Percentiles rank a stretch among this genome's conserved stretches.
Conservation (phyloP, 2,888 invertebrate species). For the Cremastinae sp. region DNA sequence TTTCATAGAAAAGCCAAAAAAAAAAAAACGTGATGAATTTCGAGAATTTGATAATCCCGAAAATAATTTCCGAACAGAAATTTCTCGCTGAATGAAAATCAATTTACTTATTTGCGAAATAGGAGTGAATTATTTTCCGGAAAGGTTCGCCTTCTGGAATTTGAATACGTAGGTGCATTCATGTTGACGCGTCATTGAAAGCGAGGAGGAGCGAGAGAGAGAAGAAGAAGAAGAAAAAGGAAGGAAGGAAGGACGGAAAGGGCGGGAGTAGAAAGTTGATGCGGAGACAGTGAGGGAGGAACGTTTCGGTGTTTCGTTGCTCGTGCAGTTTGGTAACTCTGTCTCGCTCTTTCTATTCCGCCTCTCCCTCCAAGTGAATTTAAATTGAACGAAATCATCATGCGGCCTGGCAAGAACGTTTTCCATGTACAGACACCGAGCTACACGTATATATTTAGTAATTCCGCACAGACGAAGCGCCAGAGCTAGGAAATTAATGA, state of each 20-base stretch:
- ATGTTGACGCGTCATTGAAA: too few species aligned
- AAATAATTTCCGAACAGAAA: too few species aligned
- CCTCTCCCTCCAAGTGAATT: conserved; percentile 42
- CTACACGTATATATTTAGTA: conserved; percentile 1
- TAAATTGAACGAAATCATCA: conserved; percentile 58
- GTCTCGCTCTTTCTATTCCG: conserved; percentile 27
- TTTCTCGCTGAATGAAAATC: too few species aligned
- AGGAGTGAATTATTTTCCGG: too few species aligned
- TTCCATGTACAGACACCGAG: conserved; percentile 13
- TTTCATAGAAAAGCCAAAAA: too few species aligned
- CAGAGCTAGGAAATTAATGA: conserved; percentile 57
- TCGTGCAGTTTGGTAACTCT: conserved; percentile 31
- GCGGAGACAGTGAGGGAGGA: conserved; percentile 13
- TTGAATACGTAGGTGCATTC: too few species aligned
- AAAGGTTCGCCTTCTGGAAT: too few species aligned
- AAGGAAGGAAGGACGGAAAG: neutral
- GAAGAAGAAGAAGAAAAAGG: too few species aligned
- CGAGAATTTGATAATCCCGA: too few species aligned
- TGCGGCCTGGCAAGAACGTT: conserved; percentile 39
- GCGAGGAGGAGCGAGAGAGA: too few species aligned
- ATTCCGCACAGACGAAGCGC: conserved; percentile 28
- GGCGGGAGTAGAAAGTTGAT: conserved; percentile 26
- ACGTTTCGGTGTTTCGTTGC: conserved; percentile 28
- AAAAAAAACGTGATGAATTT: too few species aligned
- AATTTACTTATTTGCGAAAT: too few species aligned